phyloP scores from a whole-genome alignment of 2,113 vertebrate species.

The Nansenia antarctica region DNA sequence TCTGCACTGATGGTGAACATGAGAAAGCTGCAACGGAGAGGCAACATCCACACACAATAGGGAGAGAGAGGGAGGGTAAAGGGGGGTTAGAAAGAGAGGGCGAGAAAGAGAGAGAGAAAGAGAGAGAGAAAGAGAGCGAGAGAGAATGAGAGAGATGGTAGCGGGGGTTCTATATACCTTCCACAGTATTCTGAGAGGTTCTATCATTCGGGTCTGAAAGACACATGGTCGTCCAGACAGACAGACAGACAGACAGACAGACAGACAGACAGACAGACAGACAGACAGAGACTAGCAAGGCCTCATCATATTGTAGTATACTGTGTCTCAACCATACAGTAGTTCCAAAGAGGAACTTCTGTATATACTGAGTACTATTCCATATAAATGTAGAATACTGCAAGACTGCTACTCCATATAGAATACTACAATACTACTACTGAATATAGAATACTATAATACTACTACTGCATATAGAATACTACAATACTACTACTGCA shows the following conservation, averaged over 20 bases:
- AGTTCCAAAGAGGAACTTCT: neutral
- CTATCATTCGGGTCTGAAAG: no score
- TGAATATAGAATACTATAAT: no score
- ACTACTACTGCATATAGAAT: no score
- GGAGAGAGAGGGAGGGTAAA: neutral
- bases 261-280: neutral
- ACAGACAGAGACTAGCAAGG: neutral
- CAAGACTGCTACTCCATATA: neutral
- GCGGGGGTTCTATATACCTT: no score
- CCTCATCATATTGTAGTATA: neutral
- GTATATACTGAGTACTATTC: neutral
- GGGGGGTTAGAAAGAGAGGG: neutral
- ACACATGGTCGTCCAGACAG: constrained; percentile 29
- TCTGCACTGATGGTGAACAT: neutral
- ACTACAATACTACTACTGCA: no score
- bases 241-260: constrained; percentile 31
- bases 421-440: no score
- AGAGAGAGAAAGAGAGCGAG: neutral
- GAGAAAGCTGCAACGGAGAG: neutral
- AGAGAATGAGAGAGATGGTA: neutral
- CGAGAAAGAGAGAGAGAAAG: neutral
- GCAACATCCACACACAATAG: neutral
- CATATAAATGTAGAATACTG: no score
- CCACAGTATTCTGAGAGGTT: no score
- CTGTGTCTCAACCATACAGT: neutral